phyloP scores from a whole-genome alignment of 2,113 vertebrate species.

The Mohoua ochrocephala region DNA sequence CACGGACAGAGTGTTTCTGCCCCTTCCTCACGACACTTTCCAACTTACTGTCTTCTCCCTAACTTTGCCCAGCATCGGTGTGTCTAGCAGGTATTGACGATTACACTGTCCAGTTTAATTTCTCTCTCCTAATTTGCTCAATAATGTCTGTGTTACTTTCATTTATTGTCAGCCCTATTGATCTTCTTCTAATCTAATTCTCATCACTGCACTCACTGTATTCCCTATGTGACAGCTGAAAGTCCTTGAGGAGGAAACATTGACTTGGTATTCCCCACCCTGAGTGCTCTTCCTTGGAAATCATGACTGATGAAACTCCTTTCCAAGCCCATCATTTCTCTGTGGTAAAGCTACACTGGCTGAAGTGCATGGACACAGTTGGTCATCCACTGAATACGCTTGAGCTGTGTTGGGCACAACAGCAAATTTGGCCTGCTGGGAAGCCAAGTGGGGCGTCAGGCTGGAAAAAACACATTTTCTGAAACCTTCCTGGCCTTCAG shows the following conservation, averaged over 20 bases:
- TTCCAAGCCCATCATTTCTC: neutral
- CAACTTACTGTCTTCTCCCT: neutral
- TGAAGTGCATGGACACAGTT: neutral
- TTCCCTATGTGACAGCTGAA: conserved; percentile 51
- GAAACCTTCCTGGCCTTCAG: neutral
- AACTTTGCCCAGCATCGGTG: conserved; percentile 25
- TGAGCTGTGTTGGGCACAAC: neutral
- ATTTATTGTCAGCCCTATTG: conserved; percentile 71
- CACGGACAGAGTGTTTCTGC: neutral
- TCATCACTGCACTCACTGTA: conserved; percentile 55
- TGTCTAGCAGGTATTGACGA: conserved; percentile 41
- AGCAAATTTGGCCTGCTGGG: neutral
- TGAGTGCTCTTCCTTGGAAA: neutral
- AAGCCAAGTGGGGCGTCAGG: neutral
- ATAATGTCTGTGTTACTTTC: conserved; percentile 67
- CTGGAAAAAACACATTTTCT: neutral
- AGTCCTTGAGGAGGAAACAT: conserved; percentile 63
- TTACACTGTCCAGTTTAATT: conserved; percentile 62
- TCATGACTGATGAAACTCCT: neutral
- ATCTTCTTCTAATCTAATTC: conserved; percentile 70
- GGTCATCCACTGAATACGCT: neutral
- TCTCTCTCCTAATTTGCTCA: conserved; percentile 66
- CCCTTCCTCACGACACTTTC: neutral
- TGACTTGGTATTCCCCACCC: conserved; percentile 2
- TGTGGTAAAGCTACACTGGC: neutral